Percentiles rank a stretch among this genome's conserved stretches.
These are phyloP conservation scores for Anoplopoma fimbria DNA, from an alignment of 2,113 vertebrate species.

Conservation along the genomic window DNA sequence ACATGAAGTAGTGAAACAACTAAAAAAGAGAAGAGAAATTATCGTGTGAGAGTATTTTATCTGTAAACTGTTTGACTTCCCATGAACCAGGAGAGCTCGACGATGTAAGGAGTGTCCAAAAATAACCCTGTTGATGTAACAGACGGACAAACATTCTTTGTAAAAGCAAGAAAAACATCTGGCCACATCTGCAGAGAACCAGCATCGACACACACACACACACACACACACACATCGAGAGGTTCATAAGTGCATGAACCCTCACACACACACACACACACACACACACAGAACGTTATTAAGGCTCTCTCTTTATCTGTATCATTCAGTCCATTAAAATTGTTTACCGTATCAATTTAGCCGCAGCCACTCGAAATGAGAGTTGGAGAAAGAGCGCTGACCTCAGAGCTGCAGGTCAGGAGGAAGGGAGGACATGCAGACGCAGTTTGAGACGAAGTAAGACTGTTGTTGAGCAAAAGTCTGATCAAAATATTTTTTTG, in stretches of 20 bases:
- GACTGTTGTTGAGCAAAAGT: background rate
- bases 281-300: background rate
- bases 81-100: too few species aligned
- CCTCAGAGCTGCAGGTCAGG: background rate
- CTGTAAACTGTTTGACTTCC: background rate
- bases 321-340: constrained; percentile 11
- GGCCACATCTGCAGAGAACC: background rate
- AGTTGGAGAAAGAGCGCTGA: background rate
- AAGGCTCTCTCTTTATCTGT: background rate
- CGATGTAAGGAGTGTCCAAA: too few species aligned
- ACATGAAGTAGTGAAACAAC: background rate
- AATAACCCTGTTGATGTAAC: too few species aligned
- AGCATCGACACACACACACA: background rate
- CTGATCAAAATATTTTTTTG: background rate
- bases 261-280: background rate
- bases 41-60: background rate
- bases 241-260: background rate
- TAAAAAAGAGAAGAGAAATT: background rate
- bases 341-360: background rate
- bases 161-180: background rate
- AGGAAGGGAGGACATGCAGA: background rate
- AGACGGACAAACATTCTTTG: too few species aligned
- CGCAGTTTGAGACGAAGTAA: background rate
- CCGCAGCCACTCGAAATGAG: background rate
- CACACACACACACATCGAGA: background rate